Base-by-base conservation (phyloP, 2,113 vertebrate genomes). In the Galbula dea region DNA sequence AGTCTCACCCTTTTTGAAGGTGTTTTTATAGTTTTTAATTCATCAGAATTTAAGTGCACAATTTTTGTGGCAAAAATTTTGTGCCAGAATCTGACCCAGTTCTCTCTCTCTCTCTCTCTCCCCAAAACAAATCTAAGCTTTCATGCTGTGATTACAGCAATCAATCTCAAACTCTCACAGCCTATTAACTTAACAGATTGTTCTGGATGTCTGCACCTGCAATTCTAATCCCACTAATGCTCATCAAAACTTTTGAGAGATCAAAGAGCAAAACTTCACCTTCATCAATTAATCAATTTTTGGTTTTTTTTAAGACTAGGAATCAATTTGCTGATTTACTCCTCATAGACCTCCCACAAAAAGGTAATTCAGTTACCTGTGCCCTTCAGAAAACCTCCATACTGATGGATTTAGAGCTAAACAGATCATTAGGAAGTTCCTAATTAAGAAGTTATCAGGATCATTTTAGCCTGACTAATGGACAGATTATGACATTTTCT, bases 281-380 rank as follows among this genome's bases (percentile, higher is more conserved):
- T 27, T 48, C 37, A 73, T 30, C 80, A 86, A 86, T 66, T 26
- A 46, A 81, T 68, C 19, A 4, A 2, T 24, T 55, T 75, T 83
- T 68, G 11, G 30, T 54, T 55, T 32, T n/a, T 59, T 34, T 39
- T 27, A 15, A 61, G 41, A 34, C 30, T 14, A 58, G 71, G 74
- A 81, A 58, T 91, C 74, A 71, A 19, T 91, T 11, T 71, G 37
- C 52, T 87, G 71, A 85, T 87, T 87, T 66, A 66, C 75, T 84
- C 65, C 79, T 57, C 26, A 34, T 2, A 26, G 24, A 54, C 51
- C 37, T 67, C 46, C 45, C 71, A 29, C n/a, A 62, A 66, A 59
- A 43, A 65, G n/a, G 74, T 17, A 82, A 71, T 74, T 74, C 30
- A 41, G 30, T 63, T 41, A 59, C 61, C 55, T 45, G 45, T 29